Evolutionary conservation across 2,113 vertebrate species (phyloP).

Genomic region (Pandion haliaetus): DNA sequence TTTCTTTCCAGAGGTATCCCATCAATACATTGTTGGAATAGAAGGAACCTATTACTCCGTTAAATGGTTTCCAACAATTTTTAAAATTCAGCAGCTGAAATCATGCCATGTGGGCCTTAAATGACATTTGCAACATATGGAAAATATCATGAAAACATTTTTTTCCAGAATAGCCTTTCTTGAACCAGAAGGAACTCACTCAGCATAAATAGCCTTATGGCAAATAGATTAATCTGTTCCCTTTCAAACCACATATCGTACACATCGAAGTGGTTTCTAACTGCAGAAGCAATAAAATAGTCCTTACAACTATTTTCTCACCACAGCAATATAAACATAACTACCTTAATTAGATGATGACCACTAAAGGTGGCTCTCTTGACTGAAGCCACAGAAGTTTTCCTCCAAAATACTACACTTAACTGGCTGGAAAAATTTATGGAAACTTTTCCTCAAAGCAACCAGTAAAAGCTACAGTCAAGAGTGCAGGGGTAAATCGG

Average conservation of each 20-base stretch:
- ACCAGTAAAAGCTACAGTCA: neutral
- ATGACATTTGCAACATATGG: neutral
- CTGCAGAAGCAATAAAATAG: neutral
- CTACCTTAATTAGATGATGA: neutral
- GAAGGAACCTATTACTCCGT: neutral
- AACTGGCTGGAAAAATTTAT: neutral
- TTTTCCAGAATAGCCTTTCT: neutral
- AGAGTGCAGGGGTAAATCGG: neutral
- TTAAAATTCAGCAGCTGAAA: neutral
- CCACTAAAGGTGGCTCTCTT: neutral
- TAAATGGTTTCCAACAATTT: neutral
- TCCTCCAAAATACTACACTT: neutral
- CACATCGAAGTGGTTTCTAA: neutral
- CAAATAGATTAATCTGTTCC: neutral
- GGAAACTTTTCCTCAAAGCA: neutral
- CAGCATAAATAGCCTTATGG: neutral
- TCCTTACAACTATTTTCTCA: neutral
- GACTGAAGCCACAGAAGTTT: neutral
- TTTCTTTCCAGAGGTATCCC: neutral
- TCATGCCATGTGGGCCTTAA: neutral
- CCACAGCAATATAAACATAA: neutral
- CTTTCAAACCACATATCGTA: neutral
- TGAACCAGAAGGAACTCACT: neutral
- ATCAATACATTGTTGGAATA: neutral
- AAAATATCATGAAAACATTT: neutral